A percentile compares a stretch with the other conserved stretches of the same genome.
Evolutionary conservation across 2,888 invertebrate genomes (phyloP).

Genomic region (Axea sp.): DNA sequence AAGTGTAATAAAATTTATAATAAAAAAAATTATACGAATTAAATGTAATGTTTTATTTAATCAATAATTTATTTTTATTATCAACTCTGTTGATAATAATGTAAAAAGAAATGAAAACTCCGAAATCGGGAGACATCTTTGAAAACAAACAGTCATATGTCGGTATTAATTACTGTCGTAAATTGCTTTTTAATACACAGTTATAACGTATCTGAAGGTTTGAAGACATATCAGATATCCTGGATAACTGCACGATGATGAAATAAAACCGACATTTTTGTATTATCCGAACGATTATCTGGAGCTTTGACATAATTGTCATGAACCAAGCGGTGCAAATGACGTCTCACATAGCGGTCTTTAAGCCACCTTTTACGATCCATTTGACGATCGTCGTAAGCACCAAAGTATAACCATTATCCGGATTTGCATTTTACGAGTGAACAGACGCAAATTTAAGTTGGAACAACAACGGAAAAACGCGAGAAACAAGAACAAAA

Average conservation of each 20-base stretch:
- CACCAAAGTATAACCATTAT: slow-evolving; percentile 69
- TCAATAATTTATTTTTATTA: no score
- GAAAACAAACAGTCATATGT: no score
- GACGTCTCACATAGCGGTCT: slow-evolving; percentile 52
- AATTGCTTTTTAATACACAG: slow-evolving; percentile 17
- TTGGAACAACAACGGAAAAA: slow-evolving; percentile 22
- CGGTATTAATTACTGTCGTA: not conserved
- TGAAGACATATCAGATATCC: slow-evolving; percentile 16
- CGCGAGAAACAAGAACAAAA: slow-evolving; percentile 3
- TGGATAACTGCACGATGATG: slow-evolving; percentile 20
- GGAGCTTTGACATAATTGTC: slow-evolving; percentile 68
- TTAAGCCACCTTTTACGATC: slow-evolving; percentile 69
- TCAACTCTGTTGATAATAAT: no score
- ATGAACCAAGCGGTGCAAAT: slow-evolving; percentile 48
- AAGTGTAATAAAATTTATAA: no score
- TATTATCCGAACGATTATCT: slow-evolving; percentile 57
- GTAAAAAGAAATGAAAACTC: no score
- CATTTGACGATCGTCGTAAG: slow-evolving; percentile 68
- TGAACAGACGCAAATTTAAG: slow-evolving; percentile 60
- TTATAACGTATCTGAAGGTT: slow-evolving; percentile 16
- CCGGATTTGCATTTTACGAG: slow-evolving; percentile 74
- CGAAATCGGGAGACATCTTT: no score
- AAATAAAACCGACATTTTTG: slow-evolving; percentile 53
- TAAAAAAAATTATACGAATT: no score
- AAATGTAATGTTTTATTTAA: no score